Evolutionary conservation across 2,888 invertebrate species (phyloP).

Genomic region (Drosophila longiperda): DNA sequence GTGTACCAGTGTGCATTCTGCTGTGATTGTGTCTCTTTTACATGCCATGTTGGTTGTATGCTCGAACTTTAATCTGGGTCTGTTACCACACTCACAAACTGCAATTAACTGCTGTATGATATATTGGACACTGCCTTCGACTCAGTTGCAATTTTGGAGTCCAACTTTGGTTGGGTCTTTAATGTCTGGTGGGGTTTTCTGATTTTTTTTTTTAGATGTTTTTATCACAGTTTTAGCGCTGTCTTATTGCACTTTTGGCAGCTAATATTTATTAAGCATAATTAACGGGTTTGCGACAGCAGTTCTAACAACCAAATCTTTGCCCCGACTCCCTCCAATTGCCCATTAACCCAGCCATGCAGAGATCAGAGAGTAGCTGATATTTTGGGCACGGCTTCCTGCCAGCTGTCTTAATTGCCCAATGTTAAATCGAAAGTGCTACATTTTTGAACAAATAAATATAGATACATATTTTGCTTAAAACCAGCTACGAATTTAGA

Average conservation of each 20-base stretch:
- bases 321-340: conserved; percentile 11
- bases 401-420: conserved; percentile 45
- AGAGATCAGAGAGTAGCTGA: conserved; percentile 33
- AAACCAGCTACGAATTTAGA: neutral
- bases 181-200: conserved; percentile 19
- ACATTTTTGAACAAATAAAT: neutral
- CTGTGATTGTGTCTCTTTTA: conserved; percentile 30
- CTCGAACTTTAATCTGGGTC: conserved; percentile 27
- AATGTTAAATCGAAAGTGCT: conserved; percentile 31
- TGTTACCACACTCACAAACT: conserved; percentile 34
- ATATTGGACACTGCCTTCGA: conserved; percentile 39
- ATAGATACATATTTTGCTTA: neutral
- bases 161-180: neutral
- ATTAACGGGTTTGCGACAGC: conserved; percentile 49
- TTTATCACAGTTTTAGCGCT: conserved; percentile 50
- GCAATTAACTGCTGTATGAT: conserved; percentile 65
- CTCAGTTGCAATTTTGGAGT: neutral
- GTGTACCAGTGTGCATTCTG: conserved; percentile 37
- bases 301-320: conserved; percentile 36
- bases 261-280: conserved; percentile 74
- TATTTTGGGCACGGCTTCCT: conserved; percentile 72
- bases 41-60: conserved; percentile 25
- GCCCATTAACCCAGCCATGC: conserved; percentile 25
- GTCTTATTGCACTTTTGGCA: conserved; percentile 76
- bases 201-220: conserved; percentile 28